Evolutionary conservation across 2,797 vertebrate genomes (phyloP).

Genomic region (Sciurus vulgaris): DNA sequence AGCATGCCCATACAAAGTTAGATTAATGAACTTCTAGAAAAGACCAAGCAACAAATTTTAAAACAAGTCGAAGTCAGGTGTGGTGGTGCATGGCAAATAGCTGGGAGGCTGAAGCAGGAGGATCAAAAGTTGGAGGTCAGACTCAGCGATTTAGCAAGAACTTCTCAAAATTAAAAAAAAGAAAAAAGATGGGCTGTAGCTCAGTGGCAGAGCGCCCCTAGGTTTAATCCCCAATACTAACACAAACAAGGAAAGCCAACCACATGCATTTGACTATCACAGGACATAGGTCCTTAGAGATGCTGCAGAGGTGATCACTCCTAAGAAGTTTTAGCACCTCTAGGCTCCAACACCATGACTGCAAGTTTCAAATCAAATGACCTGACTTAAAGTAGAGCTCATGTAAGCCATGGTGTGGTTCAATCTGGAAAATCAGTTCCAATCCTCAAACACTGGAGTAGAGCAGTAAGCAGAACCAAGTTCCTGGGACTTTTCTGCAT

Average conservation of each 20-base stretch:
- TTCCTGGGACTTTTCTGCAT: neutral
- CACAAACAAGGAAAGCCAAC: neutral
- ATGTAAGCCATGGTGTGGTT: neutral
- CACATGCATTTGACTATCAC: neutral
- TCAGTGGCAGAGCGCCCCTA: too few species aligned
- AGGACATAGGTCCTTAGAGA: neutral
- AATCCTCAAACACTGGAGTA: neutral
- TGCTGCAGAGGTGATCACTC: neutral
- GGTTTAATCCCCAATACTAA: neutral
- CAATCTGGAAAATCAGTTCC: neutral
- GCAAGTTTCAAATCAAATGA: neutral
- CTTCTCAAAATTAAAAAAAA: too few species aligned
- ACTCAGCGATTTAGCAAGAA: too few species aligned
- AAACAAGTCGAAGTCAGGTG: too few species aligned
- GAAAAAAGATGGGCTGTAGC: too few species aligned
- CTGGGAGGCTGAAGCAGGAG: too few species aligned
- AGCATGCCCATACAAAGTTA: neutral
- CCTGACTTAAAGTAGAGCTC: neutral
- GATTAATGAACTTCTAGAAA: neutral
- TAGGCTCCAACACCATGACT: neutral
- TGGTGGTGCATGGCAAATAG: too few species aligned
- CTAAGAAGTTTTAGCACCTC: neutral
- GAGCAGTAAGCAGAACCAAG: neutral
- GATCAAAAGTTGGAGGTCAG: too few species aligned
- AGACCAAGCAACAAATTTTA: neutral